Evolutionary conservation across 92 coral and sea anemone species (phyloP).

Genomic region (Porites evermanni): DNA sequence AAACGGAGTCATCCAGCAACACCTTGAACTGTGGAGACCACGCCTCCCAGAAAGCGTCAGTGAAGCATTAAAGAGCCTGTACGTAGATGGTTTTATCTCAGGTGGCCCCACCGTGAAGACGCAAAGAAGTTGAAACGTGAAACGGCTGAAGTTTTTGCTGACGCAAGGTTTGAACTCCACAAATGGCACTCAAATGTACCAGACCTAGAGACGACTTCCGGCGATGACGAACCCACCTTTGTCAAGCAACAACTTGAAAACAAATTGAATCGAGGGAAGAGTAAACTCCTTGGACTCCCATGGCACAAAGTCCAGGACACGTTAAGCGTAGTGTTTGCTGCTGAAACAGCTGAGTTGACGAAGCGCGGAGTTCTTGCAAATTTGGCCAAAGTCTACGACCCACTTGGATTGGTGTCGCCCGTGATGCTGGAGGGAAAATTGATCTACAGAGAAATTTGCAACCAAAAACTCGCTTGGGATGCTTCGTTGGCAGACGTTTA

Average conservation of each 20-base stretch:
- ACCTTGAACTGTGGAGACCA: conserved; percentile 46
- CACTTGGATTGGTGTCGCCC: conserved; percentile 50
- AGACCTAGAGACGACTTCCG: conserved; percentile 42
- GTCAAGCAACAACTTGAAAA: conserved; percentile 46
- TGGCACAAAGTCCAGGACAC: conserved; percentile 54
- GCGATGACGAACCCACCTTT: conserved; percentile 23
- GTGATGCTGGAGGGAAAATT: conserved; percentile 44
- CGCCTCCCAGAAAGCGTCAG: conserved; percentile 48
- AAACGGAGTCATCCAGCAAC: conserved; percentile 58
- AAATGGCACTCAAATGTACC: conserved; percentile 55
- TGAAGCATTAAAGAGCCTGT: conserved; percentile 44
- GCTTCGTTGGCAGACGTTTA: conserved; percentile 28
- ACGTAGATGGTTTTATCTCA: conserved; percentile 64
- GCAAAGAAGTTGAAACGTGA: conserved; percentile 59
- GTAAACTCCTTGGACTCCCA: conserved; percentile 51
- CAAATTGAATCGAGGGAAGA: conserved; percentile 7
- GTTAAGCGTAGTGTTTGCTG: conserved; percentile 23
- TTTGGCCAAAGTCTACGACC: conserved; percentile 46
- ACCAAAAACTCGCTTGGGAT: conserved; percentile 40
- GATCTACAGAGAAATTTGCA: conserved; percentile 31
- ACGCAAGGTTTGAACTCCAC: conserved; percentile 54
- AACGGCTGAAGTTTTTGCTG: conserved; percentile 47
- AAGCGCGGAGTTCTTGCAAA: conserved; percentile 33
- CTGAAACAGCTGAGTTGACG: conserved; percentile 10
- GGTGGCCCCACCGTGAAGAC: conserved; percentile 42